Conservation (phyloP, 2,113 vertebrate species). For the Notothenia rossii region DNA sequence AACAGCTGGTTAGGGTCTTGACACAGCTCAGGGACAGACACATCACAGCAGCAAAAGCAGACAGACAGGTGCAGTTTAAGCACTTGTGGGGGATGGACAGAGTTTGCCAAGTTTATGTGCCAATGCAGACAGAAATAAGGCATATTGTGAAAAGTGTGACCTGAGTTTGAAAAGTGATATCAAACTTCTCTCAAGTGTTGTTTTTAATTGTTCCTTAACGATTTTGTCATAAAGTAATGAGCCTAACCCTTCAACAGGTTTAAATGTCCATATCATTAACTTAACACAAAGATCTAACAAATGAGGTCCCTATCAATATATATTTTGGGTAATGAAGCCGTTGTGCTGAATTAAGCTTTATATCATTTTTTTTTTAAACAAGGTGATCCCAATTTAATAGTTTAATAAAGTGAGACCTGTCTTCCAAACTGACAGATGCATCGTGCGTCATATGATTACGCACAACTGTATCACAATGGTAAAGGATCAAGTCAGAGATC, state of each 20-base stretch:
- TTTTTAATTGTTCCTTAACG: neutral
- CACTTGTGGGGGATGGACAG: slow-evolving; percentile 7
- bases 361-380: neutral
- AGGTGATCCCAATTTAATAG: neutral
- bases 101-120: slow-evolving; percentile 15
- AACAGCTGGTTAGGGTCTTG: slow-evolving; percentile 8
- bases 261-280: neutral
- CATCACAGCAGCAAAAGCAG: slow-evolving; percentile 25
- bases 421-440: neutral
- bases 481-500: slow-evolving; percentile 11
- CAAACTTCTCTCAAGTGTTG: neutral
- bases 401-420: neutral
- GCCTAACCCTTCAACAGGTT: neutral
- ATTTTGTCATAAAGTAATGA: neutral
- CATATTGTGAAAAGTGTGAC: neutral
- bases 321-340: neutral
- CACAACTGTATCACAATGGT: neutral
- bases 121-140: neutral
- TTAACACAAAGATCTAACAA: too few species aligned
- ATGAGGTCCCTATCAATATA: too few species aligned
- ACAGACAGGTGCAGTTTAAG: slow-evolving; percentile 43
- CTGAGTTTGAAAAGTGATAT: neutral
- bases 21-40: neutral
- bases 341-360: neutral
- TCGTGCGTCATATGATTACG: neutral